phyloP scores from a whole-genome alignment of 2,888 invertebrate genomes.

The Dione vanillae region DNA sequence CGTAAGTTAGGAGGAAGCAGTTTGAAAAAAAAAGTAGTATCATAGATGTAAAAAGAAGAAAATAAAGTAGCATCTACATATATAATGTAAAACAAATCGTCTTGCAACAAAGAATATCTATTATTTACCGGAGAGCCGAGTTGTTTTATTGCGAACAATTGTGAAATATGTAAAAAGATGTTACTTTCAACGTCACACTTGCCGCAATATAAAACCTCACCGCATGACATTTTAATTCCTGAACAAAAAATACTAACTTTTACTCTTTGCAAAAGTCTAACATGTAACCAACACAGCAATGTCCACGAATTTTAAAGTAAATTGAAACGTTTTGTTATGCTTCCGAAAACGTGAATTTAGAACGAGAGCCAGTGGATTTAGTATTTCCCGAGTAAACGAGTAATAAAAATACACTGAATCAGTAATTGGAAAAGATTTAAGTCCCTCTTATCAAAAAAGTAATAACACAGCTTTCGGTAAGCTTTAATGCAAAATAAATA shows the following conservation, averaged over 20 bases:
- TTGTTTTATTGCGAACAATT: slow-evolving; percentile 21
- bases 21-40: too few species aligned
- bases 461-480: slow-evolving; percentile 3
- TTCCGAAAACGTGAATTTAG: slow-evolving; percentile 28
- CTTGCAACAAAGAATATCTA: background rate
- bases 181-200: slow-evolving; percentile 29
- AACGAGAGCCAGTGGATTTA: slow-evolving; percentile 14
- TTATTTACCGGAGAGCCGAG: background rate
- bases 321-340: slow-evolving; percentile 31
- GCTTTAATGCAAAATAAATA: background rate
- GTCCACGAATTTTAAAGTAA: slow-evolving; percentile 35
- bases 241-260: slow-evolving; percentile 28
- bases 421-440: slow-evolving; percentile 22
- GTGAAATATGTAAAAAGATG: slow-evolving; percentile 25
- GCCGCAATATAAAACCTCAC: slow-evolving; percentile 26
- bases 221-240: slow-evolving; percentile 38
- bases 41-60: too few species aligned
- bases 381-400: slow-evolving; percentile 6
- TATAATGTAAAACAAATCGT: slow-evolving; percentile 3
- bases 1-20: background rate
- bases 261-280: slow-evolving; percentile 31
- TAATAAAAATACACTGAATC: slow-evolving; percentile 22
- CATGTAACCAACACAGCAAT: slow-evolving; percentile 34
- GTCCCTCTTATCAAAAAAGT: slow-evolving; percentile 12
- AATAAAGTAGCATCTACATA: too few species aligned